These are phyloP conservation scores for Leptarthrus brevirostris DNA, from an alignment of 2,888 invertebrate genomes.

Conservation along the genomic window DNA sequence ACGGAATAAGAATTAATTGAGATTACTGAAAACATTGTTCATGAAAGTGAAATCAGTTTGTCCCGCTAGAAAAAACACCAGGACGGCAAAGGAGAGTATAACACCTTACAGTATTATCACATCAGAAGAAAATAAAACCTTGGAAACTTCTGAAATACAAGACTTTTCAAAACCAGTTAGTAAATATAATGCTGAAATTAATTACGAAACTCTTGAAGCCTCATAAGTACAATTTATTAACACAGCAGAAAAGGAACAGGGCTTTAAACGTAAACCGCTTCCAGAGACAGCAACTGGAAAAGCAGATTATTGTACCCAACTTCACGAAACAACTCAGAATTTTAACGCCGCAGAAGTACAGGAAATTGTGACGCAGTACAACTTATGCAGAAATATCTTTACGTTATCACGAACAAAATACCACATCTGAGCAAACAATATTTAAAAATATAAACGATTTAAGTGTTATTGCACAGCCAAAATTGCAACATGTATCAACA, in stretches of 20 bases:
- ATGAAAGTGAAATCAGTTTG: slow-evolving; percentile 75
- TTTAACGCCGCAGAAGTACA: slow-evolving; percentile 3
- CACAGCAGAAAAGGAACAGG: slow-evolving; percentile 75
- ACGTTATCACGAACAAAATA: slow-evolving; percentile 62
- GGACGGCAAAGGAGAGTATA: slow-evolving; percentile 71
- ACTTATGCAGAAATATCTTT: slow-evolving; percentile 64
- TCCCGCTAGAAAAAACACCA: slow-evolving; percentile 69
- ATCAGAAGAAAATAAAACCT: slow-evolving; percentile 71
- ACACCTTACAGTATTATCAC: slow-evolving; percentile 72
- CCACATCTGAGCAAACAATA: slow-evolving; percentile 52
- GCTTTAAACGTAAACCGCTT: slow-evolving; percentile 48
- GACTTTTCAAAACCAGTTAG: slow-evolving; percentile 54
- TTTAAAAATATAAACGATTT: slow-evolving; percentile 26
- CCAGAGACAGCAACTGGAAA: slow-evolving; percentile 55
- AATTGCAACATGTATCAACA: slow-evolving; percentile 2
- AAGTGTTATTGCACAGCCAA: background rate
- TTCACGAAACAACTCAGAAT: slow-evolving; percentile 62
- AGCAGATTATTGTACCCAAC: slow-evolving; percentile 66
- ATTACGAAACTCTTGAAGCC: slow-evolving; percentile 71
- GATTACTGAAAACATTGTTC: slow-evolving; percentile 71
- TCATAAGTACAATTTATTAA: slow-evolving; percentile 72
- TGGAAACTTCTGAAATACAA: slow-evolving; percentile 67
- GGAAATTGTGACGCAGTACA: slow-evolving; percentile 42
- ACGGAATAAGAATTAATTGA: slow-evolving; percentile 72
- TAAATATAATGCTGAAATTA: slow-evolving; percentile 69